Base-by-base conservation (phyloP, 2,888 invertebrate genomes). In the Aporophyla nigra region DNA sequence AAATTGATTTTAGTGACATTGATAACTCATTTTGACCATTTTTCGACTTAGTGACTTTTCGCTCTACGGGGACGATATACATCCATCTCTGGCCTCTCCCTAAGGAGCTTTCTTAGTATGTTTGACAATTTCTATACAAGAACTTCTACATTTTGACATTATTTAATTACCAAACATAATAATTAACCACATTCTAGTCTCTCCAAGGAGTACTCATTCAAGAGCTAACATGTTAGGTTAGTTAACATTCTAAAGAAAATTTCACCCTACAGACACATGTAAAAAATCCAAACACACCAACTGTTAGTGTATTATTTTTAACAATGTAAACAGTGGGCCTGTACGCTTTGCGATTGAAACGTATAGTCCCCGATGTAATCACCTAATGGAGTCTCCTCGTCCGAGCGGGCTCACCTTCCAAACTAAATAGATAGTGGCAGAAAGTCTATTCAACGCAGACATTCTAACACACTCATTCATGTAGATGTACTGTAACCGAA, bases 321-420 rank as follows among this genome's bases (percentile, higher is more conserved):
- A 78, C 80, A 83, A 82, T 76, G 72, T 85, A 75, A 71, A 74
- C 72, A 76, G 49, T 65, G 40, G 9, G 21, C n/a, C 46, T 81
- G 79, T 81, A 73, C 80, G 76, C 76, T 76, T 72, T 71, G 75
- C 70, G 75, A 87, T 84, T 77, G 78, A 79, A 81, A 77, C 59
- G 78, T 76, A 78, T 69, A 78, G 80, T 81, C 63, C 76, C 80
- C 72, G 69, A 80, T 80, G 88, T 86, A 89, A 89, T 89, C 87
- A 53, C 61, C 83, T 89, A 89, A 89, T 89, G 87, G 88, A 86
- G 78, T 79, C 85, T 79, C 71, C 74, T 86, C 82, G 77, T 71
- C 71, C 82, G 68, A 71, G 56, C 59, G n/a, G 51, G 51, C 84
- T 71, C 66, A 75, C 71, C 73, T 77, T 71, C 43, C 61, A 53